Evolutionary conservation across 1,140 invertebrate species (phyloP), one percentile per base, ranked within the genome.

Genomic region (Pachypeltis micranthus): DNA sequence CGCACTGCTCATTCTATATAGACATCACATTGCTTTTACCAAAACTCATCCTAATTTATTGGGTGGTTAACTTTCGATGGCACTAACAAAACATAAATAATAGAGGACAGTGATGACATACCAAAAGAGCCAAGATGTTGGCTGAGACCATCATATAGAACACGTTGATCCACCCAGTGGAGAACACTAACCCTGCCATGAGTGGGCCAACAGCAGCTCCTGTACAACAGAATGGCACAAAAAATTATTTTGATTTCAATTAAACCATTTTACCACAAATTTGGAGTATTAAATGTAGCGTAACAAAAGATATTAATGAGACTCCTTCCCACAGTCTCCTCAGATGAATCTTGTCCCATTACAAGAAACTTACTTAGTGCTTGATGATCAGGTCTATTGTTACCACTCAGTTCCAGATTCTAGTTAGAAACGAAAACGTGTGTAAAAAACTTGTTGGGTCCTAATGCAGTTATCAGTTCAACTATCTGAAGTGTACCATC

Each of bases 71-170:
- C n/a, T n/a, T n/a, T n/a, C n/a, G n/a, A n/a, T n/a, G n/a, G n/a
- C n/a, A n/a, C n/a, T n/a, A n/a, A n/a, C n/a, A n/a, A n/a, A n/a
- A n/a, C n/a, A n/a, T n/a, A n/a, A n/a, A n/a, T n/a, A n/a, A n/a
- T n/a, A n/a, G n/a, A n/a, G n/a, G n/a, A n/a, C n/a, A n/a, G n/a
- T n/a, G n/a, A n/a, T n/a, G n/a, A 66, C 68, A 67, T 69, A 91
- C 78, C 66, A 92, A 51, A 54, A 96, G 75, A 2, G 93, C 91
- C 28, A 90, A 69, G 3, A 92, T 71, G 76, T 93, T 85, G 4
- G 93, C 84, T 1, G 76, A 70, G 74, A 96, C 95, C 1, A 97
- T 80, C 88, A 96, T 93, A 68, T 90, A 86, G 77, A 96, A 96
- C 1, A 96, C 93, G 73, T 87, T 81, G 34, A 87, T 77, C 93